Evolutionary conservation across 1,140 invertebrate genomes (phyloP), one percentile per base, ranked within the genome.

Genomic region (Cyphomyrmex costatus): DNA sequence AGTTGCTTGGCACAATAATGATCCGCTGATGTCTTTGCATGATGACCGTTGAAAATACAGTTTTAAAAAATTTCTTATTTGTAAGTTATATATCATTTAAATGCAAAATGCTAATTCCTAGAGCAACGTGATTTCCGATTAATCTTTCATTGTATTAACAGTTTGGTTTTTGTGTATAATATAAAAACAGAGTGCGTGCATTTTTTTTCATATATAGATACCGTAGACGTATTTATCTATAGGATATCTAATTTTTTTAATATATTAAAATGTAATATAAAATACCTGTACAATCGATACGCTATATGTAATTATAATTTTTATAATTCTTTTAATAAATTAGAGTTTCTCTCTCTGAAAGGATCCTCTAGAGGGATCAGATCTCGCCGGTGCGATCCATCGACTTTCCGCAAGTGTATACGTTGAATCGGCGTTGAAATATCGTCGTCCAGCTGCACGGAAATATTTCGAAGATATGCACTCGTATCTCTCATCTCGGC

Each of bases 401-500:
- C n/a, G 51, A 24, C 36, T 74, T 73, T 30, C 10, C 24, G 49
- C 78, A 5, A 14, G 36, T 53, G 33, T 49, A 6, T 19, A 2
- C 36, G 24, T 83, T 74, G 79, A 83, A 83, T 21, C 61, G n/a
- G 14, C 53, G 30, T 6, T 83, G 79, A 83, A 60, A 61, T 60
- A 74, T 83, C 33, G 30, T 68, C 42, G 79, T 74, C 36, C 79
- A 73, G 36, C 79, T 58, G 79, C 53, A 56, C 79, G 68, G 36
- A 60, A n/a, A 83, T 74, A 83, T 83, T 74, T 83, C 68, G 68
- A 83, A 74, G 68, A 83, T 83, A 33, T 49, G 53, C 27, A 74
- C 53, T 74, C 36, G 36, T 74, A 83, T 83, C 79, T 83, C 36
- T 82, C 79, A 82, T 82, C 66, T 83, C 68, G 21, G 68, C 79